phyloP scores from a whole-genome alignment of 2,888 invertebrate genomes.

The Drosophila anomalata region DNA sequence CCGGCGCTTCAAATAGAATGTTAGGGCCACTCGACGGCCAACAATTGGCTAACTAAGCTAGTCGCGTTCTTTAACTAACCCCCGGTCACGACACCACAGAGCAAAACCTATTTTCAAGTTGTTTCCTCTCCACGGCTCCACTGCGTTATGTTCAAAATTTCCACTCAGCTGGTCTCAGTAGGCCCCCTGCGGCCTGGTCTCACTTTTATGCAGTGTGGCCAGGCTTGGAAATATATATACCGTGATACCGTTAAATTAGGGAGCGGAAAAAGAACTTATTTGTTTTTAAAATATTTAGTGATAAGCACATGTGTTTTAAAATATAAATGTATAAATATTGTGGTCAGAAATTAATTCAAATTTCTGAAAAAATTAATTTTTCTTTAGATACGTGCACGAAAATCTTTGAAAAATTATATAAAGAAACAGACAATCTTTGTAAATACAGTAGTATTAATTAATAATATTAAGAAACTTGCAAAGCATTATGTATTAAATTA shows the following conservation, averaged over 20 bases:
- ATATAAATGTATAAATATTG: background rate
- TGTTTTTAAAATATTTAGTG: background rate
- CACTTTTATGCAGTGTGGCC: background rate
- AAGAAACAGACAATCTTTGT: no score
- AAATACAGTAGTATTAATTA: no score
- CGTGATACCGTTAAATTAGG: background rate
- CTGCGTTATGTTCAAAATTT: conserved; percentile 2
- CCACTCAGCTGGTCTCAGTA: background rate
- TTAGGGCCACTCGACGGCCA: background rate
- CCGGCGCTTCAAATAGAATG: conserved; percentile 18
- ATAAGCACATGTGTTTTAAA: background rate
- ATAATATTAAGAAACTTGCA: no score
- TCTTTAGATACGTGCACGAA: no score
- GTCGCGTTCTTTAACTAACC: conserved; percentile 9
- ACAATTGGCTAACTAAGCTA: conserved; percentile 27
- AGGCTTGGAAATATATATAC: background rate
- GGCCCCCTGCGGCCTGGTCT: background rate
- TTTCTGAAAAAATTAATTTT: no score
- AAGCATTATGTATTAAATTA: background rate
- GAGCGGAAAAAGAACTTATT: no score
- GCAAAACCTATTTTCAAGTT: background rate
- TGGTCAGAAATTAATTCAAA: background rate
- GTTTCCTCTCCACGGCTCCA: background rate
- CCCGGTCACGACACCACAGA: conserved; percentile 5
- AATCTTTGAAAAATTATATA: no score